Conservation (phyloP, 2,113 vertebrate genomes). For the Ailurus styani region DNA sequence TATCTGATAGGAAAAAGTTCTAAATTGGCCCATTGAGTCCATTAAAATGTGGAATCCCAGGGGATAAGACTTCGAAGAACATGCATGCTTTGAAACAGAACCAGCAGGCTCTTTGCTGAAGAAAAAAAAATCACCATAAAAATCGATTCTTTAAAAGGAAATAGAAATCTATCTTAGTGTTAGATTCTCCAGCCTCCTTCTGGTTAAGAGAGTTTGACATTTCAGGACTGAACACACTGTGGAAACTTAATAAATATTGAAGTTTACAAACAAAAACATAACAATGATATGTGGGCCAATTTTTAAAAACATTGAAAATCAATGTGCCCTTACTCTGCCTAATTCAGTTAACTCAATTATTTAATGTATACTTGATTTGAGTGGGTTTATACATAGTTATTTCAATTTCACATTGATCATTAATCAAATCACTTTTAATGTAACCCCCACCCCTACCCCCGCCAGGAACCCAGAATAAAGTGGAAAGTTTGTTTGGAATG, state of each 20-base stretch:
- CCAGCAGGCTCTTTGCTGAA: slow-evolving; percentile 29
- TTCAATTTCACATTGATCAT: slow-evolving; percentile 34
- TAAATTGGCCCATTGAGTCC: slow-evolving; percentile 37
- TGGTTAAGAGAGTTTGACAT: slow-evolving; percentile 26
- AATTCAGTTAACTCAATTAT: slow-evolving; percentile 49
- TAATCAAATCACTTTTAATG: slow-evolving; percentile 9
- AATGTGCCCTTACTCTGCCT: slow-evolving; percentile 30
- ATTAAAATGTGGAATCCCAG: slow-evolving; percentile 14
- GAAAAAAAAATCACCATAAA: slow-evolving; percentile 33
- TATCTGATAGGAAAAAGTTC: slow-evolving; percentile 47
- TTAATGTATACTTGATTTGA: slow-evolving; percentile 32
- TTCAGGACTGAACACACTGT: slow-evolving; percentile 38
- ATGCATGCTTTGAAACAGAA: slow-evolving; percentile 46
- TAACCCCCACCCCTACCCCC: neutral
- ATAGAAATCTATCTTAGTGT: slow-evolving; percentile 43
- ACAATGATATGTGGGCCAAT: slow-evolving; percentile 53
- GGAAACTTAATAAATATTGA: slow-evolving; percentile 55
- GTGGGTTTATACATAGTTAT: neutral
- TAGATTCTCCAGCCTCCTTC: slow-evolving; percentile 24
- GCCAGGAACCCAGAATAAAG: neutral
- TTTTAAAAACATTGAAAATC: slow-evolving; percentile 55
- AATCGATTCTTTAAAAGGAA: slow-evolving; percentile 53
- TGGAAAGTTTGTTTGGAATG: neutral
- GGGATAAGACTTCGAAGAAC: slow-evolving; percentile 52
- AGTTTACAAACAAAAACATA: slow-evolving; percentile 59